phyloP scores from a whole-genome alignment of 1,140 invertebrate species.

The Scaptomyza montana region DNA sequence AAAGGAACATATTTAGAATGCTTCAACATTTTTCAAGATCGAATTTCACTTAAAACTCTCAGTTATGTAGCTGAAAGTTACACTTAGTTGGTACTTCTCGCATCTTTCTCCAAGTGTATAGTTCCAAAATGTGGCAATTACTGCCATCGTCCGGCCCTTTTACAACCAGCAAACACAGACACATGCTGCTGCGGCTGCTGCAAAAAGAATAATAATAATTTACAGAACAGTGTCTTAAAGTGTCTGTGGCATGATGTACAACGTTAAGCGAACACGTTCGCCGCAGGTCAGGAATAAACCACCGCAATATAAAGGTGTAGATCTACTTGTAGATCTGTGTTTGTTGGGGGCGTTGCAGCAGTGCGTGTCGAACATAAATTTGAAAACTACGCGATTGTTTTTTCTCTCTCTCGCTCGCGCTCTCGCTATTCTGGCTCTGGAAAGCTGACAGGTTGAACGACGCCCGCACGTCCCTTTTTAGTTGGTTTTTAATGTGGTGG shows the following conservation, averaged over 20 bases:
- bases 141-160: constrained; percentile 16
- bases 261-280: constrained; percentile 63
- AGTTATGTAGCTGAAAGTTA: too few species aligned
- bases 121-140: constrained; percentile 60
- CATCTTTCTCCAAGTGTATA: background rate
- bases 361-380: constrained; percentile 77
- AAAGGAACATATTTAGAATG: too few species aligned
- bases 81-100: too few species aligned
- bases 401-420: background rate
- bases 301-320: background rate
- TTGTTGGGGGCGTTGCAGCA: constrained; percentile 53
- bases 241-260: constrained; percentile 63
- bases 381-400: constrained; percentile 71
- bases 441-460: constrained; percentile 67
- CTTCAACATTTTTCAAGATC: too few species aligned
- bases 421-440: background rate
- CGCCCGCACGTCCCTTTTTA: constrained; percentile 68
- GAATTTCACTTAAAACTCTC: too few species aligned
- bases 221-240: constrained; percentile 55
- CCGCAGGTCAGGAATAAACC: constrained; percentile 11
- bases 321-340: constrained; percentile 28
- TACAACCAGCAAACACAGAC: background rate
- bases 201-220: constrained; percentile 38
- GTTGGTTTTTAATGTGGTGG: constrained; percentile 74
- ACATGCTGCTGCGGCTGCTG: too few species aligned